These are phyloP conservation scores for Stegana nigrithorax DNA, from an alignment of 2,888 invertebrate genomes.

Conservation along the genomic window DNA sequence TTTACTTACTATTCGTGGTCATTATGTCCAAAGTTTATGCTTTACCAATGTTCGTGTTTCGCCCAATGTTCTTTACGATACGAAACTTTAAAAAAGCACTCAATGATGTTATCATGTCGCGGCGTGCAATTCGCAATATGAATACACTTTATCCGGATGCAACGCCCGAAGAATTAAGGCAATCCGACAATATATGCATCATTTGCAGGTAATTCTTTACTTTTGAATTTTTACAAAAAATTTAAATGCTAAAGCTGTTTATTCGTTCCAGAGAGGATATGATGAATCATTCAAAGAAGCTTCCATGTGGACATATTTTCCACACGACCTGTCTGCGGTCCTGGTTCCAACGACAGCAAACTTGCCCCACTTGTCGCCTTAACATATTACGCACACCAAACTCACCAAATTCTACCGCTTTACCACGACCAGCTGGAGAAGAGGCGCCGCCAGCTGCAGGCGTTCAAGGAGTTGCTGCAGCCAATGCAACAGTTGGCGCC, in stretches of 20 bases:
- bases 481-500: slow-evolving; percentile 25
- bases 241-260: slow-evolving; percentile 41
- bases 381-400: slow-evolving; percentile 78
- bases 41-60: slow-evolving; percentile 95
- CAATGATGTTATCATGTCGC: slow-evolving; percentile 95
- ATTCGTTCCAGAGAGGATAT: slow-evolving; percentile 73
- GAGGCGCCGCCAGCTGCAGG: slow-evolving; percentile 33
- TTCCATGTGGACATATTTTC: slow-evolving; percentile 99
- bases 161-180: slow-evolving; percentile 88
- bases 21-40: slow-evolving; percentile 98
- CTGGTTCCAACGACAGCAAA: slow-evolving; percentile 99
- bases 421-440: slow-evolving; percentile 49
- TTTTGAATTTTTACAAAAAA: background rate
- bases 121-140: slow-evolving; percentile 97
- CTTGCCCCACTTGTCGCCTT: slow-evolving; percentile 97
- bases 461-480: slow-evolving; percentile 31
- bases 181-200: slow-evolving; percentile 98
- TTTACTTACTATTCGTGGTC: slow-evolving; percentile 92
- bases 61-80: slow-evolving; percentile 99
- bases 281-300: slow-evolving; percentile 86
- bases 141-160: slow-evolving; percentile 98
- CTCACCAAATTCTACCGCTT: slow-evolving; percentile 51
- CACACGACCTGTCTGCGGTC: slow-evolving; percentile 97
- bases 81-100: slow-evolving; percentile 97
- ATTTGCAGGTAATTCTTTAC: slow-evolving; percentile 80